Evolutionary conservation across 1,140 invertebrate species (phyloP).

Genomic region (Himalopsyche phryganea): DNA sequence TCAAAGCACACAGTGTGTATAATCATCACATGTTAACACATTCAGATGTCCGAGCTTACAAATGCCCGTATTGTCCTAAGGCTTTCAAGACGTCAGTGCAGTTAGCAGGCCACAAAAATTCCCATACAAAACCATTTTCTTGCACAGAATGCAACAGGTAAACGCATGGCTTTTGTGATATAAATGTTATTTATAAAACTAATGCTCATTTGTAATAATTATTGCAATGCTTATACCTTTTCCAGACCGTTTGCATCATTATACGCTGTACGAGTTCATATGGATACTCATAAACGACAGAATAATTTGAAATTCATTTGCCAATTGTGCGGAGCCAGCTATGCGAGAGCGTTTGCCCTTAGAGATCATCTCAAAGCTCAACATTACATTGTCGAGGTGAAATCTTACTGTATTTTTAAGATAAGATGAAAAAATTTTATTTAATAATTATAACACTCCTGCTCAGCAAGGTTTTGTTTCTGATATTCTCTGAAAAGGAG

Average conservation of each 20-base stretch:
- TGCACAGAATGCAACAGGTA: constrained; percentile 65
- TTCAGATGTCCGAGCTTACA: constrained; percentile 65
- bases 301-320: constrained; percentile 69
- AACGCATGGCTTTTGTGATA: constrained; percentile 1
- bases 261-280: constrained; percentile 68
- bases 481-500: too few relatives aligned
- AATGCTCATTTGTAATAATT: neutral
- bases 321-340: constrained; percentile 67
- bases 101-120: constrained; percentile 71
- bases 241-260: constrained; percentile 67
- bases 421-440: too few relatives aligned
- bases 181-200: too few relatives aligned
- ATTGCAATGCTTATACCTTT: neutral
- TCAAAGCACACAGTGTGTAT: constrained; percentile 71
- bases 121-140: constrained; percentile 71
- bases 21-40: constrained; percentile 71
- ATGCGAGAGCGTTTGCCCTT: constrained; percentile 66
- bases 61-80: constrained; percentile 70
- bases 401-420: too few relatives aligned
- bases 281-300: constrained; percentile 65
- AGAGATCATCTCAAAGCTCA: constrained; percentile 66
- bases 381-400: constrained; percentile 39
- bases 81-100: constrained; percentile 73
- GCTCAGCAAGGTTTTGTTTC: too few relatives aligned
- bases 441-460: too few relatives aligned